phyloP scores from a whole-genome alignment of 2,113 vertebrate species.

The Glaucidium brasilianum region DNA sequence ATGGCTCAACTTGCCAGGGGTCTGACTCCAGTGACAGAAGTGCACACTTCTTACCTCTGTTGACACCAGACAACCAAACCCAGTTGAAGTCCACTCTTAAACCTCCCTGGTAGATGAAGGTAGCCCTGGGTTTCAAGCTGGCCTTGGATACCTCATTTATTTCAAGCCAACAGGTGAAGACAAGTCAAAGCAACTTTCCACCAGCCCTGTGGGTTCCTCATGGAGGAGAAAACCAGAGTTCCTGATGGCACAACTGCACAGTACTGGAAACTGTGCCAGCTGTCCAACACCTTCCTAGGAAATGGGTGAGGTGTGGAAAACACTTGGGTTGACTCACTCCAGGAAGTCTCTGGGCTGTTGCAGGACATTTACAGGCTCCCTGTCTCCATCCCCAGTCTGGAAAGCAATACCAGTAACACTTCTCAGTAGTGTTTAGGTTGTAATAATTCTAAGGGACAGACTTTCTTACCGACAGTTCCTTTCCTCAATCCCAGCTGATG shows the following conservation, averaged over 20 bases:
- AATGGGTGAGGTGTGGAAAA: background rate
- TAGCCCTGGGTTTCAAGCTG: background rate
- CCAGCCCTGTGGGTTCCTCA: background rate
- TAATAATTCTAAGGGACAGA: background rate
- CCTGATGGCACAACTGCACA: background rate
- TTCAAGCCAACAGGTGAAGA: background rate
- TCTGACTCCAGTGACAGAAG: background rate
- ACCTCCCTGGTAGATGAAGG: background rate
- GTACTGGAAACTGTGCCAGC: background rate
- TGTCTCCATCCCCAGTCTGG: background rate
- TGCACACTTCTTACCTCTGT: background rate
- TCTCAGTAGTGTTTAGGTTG: background rate
- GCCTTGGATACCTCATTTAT: background rate
- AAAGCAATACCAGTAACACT: background rate
- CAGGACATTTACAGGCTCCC: background rate
- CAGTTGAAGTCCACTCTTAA: background rate
- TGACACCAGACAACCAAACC: background rate
- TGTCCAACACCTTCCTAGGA: accelerated
- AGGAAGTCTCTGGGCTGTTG: background rate
- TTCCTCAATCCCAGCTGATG: background rate
- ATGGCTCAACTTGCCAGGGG: background rate
- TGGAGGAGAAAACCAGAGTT: background rate
- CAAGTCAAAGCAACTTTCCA: background rate
- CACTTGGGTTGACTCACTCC: background rate
- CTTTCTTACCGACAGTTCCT: background rate